Conservation (phyloP, 2,888 invertebrate genomes). For the Mayetiola destructor region DNA sequence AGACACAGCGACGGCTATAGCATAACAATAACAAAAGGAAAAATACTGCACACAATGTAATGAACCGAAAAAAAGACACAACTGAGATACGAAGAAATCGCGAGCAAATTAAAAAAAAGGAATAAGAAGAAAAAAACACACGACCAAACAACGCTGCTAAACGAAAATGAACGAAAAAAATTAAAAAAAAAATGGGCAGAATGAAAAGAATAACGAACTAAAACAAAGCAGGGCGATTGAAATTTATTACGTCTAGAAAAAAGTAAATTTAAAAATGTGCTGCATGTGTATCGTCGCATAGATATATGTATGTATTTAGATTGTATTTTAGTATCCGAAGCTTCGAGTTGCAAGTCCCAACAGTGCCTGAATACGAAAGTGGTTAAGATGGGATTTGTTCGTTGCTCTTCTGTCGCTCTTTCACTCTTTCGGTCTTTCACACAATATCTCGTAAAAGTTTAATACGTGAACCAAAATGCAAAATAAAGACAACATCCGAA, state of each 20-base stretch:
- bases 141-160: too few species aligned
- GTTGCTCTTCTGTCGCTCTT: neutral
- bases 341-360: neutral
- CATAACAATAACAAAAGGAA: too few species aligned
- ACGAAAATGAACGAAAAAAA: too few species aligned
- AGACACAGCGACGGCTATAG: too few species aligned
- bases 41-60: conserved; percentile 9
- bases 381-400: conserved; percentile 7
- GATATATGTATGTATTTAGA: neutral
- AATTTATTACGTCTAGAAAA: conserved; percentile 12
- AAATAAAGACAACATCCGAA: too few species aligned
- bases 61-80: neutral
- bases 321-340: neutral
- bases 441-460: too few species aligned
- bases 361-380: neutral
- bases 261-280: conserved; percentile 6
- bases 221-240: neutral
- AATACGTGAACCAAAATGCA: too few species aligned
- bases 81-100: conserved; percentile 1
- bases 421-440: neutral
- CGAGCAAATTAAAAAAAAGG: conserved; percentile 6
- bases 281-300: neutral
- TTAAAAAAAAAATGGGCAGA: too few species aligned
- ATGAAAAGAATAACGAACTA: neutral
- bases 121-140: too few species aligned